Percentiles rank a stretch among this genome's conserved stretches.
Conservation (phyloP, 2,888 invertebrate species). For the Pandemis heparana region DNA sequence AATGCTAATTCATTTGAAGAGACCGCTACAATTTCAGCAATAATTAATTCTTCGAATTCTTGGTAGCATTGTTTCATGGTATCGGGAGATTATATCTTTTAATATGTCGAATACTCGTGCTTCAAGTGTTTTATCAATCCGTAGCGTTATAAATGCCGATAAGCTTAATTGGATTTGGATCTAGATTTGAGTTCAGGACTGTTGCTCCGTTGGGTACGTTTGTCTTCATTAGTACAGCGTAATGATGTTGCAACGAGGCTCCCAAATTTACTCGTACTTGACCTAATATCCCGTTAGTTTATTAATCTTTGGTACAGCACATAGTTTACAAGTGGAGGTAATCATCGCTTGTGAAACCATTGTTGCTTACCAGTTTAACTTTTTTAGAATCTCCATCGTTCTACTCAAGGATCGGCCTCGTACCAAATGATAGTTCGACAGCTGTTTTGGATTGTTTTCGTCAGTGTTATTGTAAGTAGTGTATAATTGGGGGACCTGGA, state of each 20-base stretch:
- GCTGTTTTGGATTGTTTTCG: constrained; percentile 7
- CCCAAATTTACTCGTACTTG: constrained; percentile 43
- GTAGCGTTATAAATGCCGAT: not conserved
- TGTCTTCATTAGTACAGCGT: constrained; percentile 23
- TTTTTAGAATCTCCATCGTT: constrained; percentile 29
- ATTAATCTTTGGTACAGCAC: constrained; percentile 37
- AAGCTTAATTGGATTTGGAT: not conserved
- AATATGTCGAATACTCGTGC: not conserved
- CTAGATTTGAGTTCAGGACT: not conserved
- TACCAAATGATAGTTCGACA: constrained; percentile 7
- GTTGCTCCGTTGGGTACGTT: not conserved
- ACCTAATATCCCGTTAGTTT: constrained; percentile 41
- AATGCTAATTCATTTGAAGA: not conserved
- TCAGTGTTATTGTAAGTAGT: too few species aligned
- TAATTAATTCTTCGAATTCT: not conserved
- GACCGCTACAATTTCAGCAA: not conserved
- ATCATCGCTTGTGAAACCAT: constrained; percentile 27
- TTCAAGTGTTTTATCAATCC: not conserved
- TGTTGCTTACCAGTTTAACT: constrained; percentile 19
- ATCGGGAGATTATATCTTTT: not conserved
- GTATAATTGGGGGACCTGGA: too few species aligned
- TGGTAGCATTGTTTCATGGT: not conserved
- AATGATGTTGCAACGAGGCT: constrained; percentile 33
- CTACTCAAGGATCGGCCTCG: constrained; percentile 18
- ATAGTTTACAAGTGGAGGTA: constrained; percentile 38